Evolutionary conservation across 2,797 vertebrate species (phyloP).

Genomic region (Diplodus sargus): DNA sequence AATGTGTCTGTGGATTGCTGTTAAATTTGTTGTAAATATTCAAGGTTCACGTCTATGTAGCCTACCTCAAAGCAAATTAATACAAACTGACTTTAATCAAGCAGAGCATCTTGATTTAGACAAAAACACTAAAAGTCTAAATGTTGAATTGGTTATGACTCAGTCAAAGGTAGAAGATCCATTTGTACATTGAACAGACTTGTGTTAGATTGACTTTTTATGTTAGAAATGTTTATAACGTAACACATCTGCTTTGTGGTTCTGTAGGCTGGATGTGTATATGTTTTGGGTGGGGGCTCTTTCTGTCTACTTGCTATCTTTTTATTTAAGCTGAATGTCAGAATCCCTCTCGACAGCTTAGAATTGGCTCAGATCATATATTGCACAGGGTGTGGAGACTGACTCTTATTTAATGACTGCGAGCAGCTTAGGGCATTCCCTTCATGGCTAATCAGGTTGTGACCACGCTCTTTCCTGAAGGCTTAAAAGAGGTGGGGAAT

Average conservation of each 20-base stretch:
- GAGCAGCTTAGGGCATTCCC: no score
- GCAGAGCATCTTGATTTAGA: slow-evolving; percentile 2
- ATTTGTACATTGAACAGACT: slow-evolving; percentile 8
- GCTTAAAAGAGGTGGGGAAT: no score
- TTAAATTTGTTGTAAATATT: background rate
- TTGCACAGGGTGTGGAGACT: no score
- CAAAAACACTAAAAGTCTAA: background rate
- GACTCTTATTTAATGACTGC: no score
- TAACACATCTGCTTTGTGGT: slow-evolving; percentile 2
- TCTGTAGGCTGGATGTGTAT: background rate
- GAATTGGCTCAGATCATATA: no score
- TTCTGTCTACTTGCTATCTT: no score
- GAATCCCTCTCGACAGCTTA: no score
- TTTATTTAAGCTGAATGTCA: no score
- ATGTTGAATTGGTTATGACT: background rate
- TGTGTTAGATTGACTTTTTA: slow-evolving; percentile 21
- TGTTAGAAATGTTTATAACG: slow-evolving; percentile 42
- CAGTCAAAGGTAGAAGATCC: background rate
- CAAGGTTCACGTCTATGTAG: background rate
- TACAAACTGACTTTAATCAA: slow-evolving; percentile 35
- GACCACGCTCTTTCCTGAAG: no score
- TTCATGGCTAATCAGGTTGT: no score
- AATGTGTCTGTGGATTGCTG: background rate
- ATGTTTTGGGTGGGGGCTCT: background rate
- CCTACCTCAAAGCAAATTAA: slow-evolving; percentile 9